Base-by-base conservation (phyloP, 2,797 vertebrate species). In the Galagoides demidoff region DNA sequence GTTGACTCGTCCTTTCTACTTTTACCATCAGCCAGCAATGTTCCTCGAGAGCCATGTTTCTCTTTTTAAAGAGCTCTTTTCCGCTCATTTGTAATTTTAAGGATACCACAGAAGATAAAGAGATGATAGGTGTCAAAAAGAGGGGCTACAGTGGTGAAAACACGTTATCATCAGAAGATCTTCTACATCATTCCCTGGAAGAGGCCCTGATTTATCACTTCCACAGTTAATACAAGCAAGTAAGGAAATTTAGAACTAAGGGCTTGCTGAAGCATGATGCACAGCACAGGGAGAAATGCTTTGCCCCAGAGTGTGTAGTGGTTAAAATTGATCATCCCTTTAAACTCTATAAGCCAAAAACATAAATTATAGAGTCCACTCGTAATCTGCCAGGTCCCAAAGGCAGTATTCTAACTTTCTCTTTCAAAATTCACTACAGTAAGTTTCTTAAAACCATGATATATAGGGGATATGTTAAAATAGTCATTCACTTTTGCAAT, bases 391-490 rank as follows among this genome's bases (percentile, higher is more conserved):
- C 89, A 68, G n/a, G 68, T 63, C 20, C 49, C 61, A 92, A 74
- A 91, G 10, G 19, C 14, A 64, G 17, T 83, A 59, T 29, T 55
- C 77, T 68, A 64, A 43, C 27, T 63, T 96, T 89, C 39, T 79
- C 68, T 93, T 94, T 92, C 39, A 93, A 91, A 96, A 93, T 94
- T 85, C 88, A 95, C 85, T 94, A 89, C 66, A 85, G 76, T 88
- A 95, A 97, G 96, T 96, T 43, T 81, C n/a, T 16, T 79, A 37
- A 88, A 86, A 84, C 9, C 8, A 66, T 73, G 90, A 85, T 71
- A 22, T 90, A 17, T n/a, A 76, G 76, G 20, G 7, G 3, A 61
- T 52, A 49, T 43, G 17, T 87, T 59, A 70, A 16, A 93, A 78
- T 43, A 90, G 34, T 20, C 4, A 59, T n/a, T 89, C 22, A 39